phyloP scores from a whole-genome alignment of 2,888 invertebrate genomes.

The Argynnis bischoffii region DNA sequence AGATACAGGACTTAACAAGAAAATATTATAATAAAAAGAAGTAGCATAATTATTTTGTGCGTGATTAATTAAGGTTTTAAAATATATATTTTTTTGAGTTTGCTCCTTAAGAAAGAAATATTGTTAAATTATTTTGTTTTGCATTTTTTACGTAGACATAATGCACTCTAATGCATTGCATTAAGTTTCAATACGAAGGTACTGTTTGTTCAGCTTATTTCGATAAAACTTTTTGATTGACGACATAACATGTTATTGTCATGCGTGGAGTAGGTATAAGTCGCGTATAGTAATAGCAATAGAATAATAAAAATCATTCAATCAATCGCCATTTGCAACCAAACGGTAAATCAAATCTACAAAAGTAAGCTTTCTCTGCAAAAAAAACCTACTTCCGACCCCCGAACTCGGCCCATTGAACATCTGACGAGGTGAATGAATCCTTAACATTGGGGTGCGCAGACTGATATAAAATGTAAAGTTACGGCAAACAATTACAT shows the following conservation, averaged over 20 bases:
- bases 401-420: conserved; percentile 69
- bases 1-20: not conserved
- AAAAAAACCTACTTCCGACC: conserved; percentile 70
- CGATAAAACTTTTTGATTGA: not conserved
- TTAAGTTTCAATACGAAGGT: no score
- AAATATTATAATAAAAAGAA: not conserved
- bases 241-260: not conserved
- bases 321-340: conserved; percentile 39
- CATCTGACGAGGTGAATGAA: conserved; percentile 82
- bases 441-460: conserved; percentile 64
- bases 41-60: not conserved
- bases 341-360: conserved; percentile 60
- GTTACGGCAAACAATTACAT: conserved; percentile 77
- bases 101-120: no score
- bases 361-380: conserved; percentile 59
- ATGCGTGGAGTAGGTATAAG: not conserved
- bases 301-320: not conserved
- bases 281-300: no score
- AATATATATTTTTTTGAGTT: no score
- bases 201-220: no score
- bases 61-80: no score
- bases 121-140: no score
- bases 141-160: no score
- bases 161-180: no score
- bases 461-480: conserved; percentile 76